Evolutionary conservation across 92 coral and sea anemone genomes (phyloP), one percentile per base, ranked within the genome.

Genomic region (Plumapathes pennacea): DNA sequence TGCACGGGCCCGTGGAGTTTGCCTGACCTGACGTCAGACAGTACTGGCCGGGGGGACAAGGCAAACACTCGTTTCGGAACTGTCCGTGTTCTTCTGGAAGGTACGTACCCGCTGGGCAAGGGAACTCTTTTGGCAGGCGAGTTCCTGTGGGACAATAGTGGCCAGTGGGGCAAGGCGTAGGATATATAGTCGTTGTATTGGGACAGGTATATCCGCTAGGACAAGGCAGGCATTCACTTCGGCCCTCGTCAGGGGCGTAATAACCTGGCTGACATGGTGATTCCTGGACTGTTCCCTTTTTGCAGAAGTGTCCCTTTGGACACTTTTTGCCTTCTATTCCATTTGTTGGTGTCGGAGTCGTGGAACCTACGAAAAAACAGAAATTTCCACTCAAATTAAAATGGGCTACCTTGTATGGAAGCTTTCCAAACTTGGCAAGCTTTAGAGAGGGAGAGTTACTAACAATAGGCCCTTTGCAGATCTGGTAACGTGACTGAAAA

Each of bases 41-140:
- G 80, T 83, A 87, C 41, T 42, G 44, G 0, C 95, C 95, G 3
- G 95, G 89, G 13, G 72, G 82, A 23, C 95, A 87, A 0, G 83
- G 14, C 7, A 84, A 64, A 38, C 95, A 87, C 78, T 92, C 98
- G 41, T 92, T 92, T 24, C n/a, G 57, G 46, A 50, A 80, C 19
- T 48, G 63, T 25, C 83, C 83, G 54, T 43, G 55, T 36, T 49
- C 44, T 18, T 41, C 41, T 12, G 85, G 86, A 31, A 82, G 61
- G 62, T 88, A 92, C 0, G 98, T 92, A 34, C 98, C 98, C 14
- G 44, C 45, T 11, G 98, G 96, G 56, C 98, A 92, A 7, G 81
- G 69, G 24, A 57, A 60, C 2, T 96, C 98, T 13, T 64, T 54
- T 6, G 73, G 77, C 18, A 67, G 15, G 14, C 54, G 38, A 6